These are phyloP conservation scores for Sparus aurata DNA, from an alignment of 2,797 vertebrate species.

Conservation along the genomic window DNA sequence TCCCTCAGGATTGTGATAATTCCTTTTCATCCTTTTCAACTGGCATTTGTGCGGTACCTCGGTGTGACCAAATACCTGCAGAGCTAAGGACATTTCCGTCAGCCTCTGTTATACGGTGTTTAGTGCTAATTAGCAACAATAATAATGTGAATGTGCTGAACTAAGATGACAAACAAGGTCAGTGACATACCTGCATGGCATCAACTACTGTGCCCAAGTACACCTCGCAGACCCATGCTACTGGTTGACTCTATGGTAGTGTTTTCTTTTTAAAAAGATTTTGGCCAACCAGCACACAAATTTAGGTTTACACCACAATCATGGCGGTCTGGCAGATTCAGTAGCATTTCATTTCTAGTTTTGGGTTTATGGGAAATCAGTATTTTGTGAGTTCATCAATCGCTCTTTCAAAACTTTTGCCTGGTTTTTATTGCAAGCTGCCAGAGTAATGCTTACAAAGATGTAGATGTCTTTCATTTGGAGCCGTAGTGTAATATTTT, in stretches of 20 bases:
- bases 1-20: no score
- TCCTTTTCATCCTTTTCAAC: no score
- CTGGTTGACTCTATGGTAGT: no score
- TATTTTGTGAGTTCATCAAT: background rate
- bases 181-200: no score
- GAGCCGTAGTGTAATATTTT: background rate
- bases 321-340: background rate
- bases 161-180: no score
- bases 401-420: background rate
- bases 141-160: no score
- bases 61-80: no score
- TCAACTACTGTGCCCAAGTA: background rate
- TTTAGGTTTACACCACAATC: background rate
- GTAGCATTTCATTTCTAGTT: background rate
- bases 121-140: no score
- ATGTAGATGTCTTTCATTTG: background rate
- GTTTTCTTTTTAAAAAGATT: background rate
- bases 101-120: no score
- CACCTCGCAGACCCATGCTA: background rate
- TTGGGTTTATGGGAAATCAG: background rate
- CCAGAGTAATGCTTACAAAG: background rate
- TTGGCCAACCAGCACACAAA: background rate
- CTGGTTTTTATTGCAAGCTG: no score
- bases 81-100: no score
- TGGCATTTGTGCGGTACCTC: no score